Evolutionary conservation across 2,113 vertebrate species (phyloP).

Genomic region (Hippopotamus amphibius): DNA sequence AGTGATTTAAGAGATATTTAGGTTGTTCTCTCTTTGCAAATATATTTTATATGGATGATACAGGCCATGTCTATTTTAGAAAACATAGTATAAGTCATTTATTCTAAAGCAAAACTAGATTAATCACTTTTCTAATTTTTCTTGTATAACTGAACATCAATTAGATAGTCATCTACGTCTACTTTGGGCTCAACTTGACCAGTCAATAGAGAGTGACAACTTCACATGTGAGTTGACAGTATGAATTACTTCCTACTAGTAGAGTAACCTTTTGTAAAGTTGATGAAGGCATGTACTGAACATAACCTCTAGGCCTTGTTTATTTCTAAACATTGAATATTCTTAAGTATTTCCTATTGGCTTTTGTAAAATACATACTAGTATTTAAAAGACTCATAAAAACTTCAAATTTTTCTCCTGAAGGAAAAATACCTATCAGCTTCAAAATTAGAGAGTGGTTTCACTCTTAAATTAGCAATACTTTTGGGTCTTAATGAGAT

Average conservation of each 20-base stretch:
- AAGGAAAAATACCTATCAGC: neutral
- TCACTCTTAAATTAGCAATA: neutral
- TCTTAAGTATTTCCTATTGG: neutral
- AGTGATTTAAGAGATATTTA: neutral
- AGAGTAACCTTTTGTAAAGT: neutral
- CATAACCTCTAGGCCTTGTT: neutral
- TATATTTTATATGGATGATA: neutral
- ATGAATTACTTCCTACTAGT: neutral
- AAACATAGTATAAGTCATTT: neutral
- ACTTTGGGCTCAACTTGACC: neutral
- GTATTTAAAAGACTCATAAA: neutral
- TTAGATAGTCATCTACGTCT: neutral
- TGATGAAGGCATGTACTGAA: neutral
- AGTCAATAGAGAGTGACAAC: neutral
- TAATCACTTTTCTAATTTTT: neutral
- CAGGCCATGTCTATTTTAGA: neutral
- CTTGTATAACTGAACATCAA: neutral
- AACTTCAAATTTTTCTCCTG: neutral
- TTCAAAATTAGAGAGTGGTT: neutral
- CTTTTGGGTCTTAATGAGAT: neutral
- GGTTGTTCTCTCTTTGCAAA: neutral
- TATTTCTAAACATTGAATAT: neutral
- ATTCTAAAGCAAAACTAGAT: neutral
- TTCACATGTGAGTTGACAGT: neutral
- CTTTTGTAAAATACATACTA: neutral